A percentile compares a stretch with the other conserved stretches of the same genome.
phyloP scores from a whole-genome alignment of 2,113 vertebrate genomes.

The Mellivora capensis region DNA sequence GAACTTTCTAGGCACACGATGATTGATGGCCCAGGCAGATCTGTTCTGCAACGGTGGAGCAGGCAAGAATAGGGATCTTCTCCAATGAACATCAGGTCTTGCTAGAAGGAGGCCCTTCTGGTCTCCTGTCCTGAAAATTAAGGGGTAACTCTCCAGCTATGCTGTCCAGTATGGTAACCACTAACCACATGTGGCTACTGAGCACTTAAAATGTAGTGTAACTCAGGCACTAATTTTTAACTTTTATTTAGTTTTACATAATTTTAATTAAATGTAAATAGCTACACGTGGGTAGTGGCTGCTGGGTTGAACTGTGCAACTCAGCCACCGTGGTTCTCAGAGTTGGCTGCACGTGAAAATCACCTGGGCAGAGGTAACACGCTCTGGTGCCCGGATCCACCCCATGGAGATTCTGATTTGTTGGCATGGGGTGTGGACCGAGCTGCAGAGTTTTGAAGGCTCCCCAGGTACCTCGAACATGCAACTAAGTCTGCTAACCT shows the following conservation, averaged over 20 bases:
- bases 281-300: neutral
- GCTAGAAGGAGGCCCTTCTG: neutral
- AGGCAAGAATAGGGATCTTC: neutral
- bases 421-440: too few species aligned
- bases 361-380: neutral
- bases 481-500: neutral
- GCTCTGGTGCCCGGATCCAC: accelerated
- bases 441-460: neutral
- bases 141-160: neutral
- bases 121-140: neutral
- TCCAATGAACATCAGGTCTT: neutral
- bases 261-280: neutral
- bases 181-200: neutral
- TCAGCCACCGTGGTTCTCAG: neutral
- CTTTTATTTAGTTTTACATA: neutral
- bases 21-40: too few species aligned
- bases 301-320: accelerated
- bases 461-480: accelerated
- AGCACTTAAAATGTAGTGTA: neutral
- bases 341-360: neutral
- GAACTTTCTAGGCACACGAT: slow-evolving; percentile 51
- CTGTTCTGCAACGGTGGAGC: neutral
- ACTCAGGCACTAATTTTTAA: neutral
- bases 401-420: neutral
- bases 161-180: neutral